Evolutionary conservation across 2,797 vertebrate genomes (phyloP).

Genomic region (Rhyacichthys aspro): DNA sequence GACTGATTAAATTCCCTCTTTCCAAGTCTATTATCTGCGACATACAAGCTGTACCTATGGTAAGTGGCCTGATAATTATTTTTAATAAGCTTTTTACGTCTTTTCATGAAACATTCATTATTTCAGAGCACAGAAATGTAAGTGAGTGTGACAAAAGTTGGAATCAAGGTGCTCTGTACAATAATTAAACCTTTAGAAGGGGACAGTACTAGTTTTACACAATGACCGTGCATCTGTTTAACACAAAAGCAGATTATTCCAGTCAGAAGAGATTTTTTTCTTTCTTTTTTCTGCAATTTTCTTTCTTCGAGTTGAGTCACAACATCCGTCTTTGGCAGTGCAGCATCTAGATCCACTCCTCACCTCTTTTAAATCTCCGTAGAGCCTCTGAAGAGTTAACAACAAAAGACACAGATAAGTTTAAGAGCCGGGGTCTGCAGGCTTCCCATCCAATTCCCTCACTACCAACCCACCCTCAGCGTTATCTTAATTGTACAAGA

Average conservation of each 20-base stretch:
- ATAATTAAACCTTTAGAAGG: conserved; percentile 13
- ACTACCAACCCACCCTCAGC: conserved; percentile 38
- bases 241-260: too few relatives aligned
- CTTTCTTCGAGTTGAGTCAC: too few relatives aligned
- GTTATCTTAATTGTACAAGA: conserved; percentile 82
- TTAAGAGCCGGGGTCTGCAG: conserved; percentile 44
- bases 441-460: conserved; percentile 34
- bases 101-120: conserved; percentile 17
- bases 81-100: conserved; percentile 4
- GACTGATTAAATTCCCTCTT: conserved; percentile 2
- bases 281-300: background rate
- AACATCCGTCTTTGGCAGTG: conserved; percentile 25
- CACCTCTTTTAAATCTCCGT: conserved; percentile 53
- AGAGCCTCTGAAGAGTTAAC: conserved; percentile 64
- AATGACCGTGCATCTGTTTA: conserved; percentile 3
- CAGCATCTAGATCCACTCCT: conserved; percentile 28
- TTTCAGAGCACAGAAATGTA: conserved; percentile 2
- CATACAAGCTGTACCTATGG: background rate
- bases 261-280: background rate
- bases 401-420: conserved; percentile 66
- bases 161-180: conserved; percentile 9
- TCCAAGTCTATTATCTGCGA: conserved; percentile 1
- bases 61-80: conserved; percentile 6
- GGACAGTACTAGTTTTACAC: conserved; percentile 6
- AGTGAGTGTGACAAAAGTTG: conserved; percentile 15